Percentiles rank a stretch among this genome's conserved stretches.
These are phyloP conservation scores for Scelioninae gen. 2 DNA, from an alignment of 2,888 invertebrate genomes.

Conservation along the genomic window DNA sequence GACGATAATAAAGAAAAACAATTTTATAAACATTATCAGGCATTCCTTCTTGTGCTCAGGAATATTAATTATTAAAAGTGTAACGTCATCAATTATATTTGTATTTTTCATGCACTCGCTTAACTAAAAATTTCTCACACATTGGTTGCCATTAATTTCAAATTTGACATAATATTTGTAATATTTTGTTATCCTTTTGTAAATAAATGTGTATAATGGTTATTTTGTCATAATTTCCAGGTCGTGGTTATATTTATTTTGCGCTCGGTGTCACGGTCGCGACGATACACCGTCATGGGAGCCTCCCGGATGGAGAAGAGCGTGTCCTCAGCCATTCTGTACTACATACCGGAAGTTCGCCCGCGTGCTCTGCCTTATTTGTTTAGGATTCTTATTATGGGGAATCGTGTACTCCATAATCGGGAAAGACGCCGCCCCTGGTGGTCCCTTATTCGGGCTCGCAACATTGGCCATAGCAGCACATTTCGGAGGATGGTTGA, in stretches of 20 bases:
- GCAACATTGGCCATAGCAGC: conserved; percentile 86
- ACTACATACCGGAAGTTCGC: conserved; percentile 90
- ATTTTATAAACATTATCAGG: too few relatives aligned
- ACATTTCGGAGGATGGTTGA: conserved; percentile 88
- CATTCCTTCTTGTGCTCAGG: too few relatives aligned
- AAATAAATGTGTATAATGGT: too few relatives aligned
- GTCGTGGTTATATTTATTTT: conserved; percentile 90
- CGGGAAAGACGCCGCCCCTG: conserved; percentile 87
- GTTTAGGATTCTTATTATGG: conserved; percentile 87
- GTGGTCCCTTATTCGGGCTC: conserved; percentile 88
- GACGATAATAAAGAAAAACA: too few relatives aligned
- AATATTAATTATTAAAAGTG: too few relatives aligned
- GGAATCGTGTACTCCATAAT: conserved; percentile 85
- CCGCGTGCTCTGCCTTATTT: conserved; percentile 83
- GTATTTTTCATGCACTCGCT: too few relatives aligned
- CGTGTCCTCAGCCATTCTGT: conserved; percentile 90
- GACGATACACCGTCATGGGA: conserved; percentile 86
- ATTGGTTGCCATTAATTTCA: too few relatives aligned
- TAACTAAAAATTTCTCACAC: too few relatives aligned
- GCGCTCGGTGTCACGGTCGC: conserved; percentile 86
- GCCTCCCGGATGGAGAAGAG: conserved; percentile 86
- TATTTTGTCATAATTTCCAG: too few relatives aligned
- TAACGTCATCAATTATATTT: too few relatives aligned
- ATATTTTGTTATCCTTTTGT: too few relatives aligned
- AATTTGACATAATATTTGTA: too few relatives aligned